phyloP scores from a whole-genome alignment of 2,888 invertebrate genomes.

The Iphiclides podalirius region DNA sequence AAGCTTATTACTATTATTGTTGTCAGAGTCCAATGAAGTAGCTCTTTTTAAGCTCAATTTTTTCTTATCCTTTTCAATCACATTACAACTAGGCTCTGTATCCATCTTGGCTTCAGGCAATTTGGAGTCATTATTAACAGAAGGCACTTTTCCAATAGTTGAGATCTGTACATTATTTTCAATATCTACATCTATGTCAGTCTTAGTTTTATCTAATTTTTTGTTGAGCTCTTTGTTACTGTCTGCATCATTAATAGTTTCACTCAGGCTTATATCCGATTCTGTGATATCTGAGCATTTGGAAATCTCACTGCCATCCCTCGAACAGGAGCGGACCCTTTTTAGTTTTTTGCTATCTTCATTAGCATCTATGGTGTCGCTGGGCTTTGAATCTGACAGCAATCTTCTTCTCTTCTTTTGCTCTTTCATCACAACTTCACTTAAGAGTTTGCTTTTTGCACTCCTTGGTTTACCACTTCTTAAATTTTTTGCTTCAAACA shows the following conservation, averaged over 20 bases:
- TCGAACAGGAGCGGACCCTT: constrained; percentile 70
- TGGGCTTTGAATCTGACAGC: constrained; percentile 76
- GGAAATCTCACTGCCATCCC: constrained; percentile 81
- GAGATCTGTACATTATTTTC: constrained; percentile 79
- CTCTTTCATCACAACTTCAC: constrained; percentile 80
- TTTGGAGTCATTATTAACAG: constrained; percentile 67
- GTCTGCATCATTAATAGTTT: constrained; percentile 69
- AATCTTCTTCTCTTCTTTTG: constrained; percentile 76
- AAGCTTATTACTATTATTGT: constrained; percentile 78
- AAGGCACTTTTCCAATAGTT: constrained; percentile 77
- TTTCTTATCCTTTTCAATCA: constrained; percentile 62
- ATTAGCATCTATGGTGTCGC: constrained; percentile 52
- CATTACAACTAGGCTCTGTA: constrained; percentile 57
- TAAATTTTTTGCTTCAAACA: constrained; percentile 77
- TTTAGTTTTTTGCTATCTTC: constrained; percentile 70
- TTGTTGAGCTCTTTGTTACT: constrained; percentile 73
- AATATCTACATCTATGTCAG: constrained; percentile 79
- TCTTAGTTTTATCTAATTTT: constrained; percentile 77
- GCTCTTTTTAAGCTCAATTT: constrained; percentile 75
- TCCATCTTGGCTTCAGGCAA: constrained; percentile 59
- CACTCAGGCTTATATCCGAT: constrained; percentile 82
- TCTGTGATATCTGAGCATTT: constrained; percentile 82
- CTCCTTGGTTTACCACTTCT: constrained; percentile 84
- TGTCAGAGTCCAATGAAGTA: constrained; percentile 77
- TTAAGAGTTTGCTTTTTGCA: constrained; percentile 75